Percentiles rank a stretch among this genome's conserved stretches.
Conservation (phyloP, 2,113 vertebrate genomes). For the Cephalopterus ornatus region DNA sequence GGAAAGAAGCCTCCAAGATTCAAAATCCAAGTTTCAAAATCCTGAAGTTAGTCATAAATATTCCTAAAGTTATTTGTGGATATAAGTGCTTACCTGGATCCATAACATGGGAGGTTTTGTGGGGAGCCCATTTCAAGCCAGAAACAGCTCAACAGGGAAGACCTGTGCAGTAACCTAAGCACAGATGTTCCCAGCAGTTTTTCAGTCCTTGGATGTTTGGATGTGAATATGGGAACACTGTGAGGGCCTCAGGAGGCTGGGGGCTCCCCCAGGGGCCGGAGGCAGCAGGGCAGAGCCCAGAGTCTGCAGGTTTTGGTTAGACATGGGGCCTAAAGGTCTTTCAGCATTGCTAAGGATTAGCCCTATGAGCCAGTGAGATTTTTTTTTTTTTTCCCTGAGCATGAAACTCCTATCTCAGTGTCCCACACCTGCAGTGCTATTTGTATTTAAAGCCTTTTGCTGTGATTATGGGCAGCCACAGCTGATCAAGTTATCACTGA, state of each 20-base stretch:
- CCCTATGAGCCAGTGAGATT: fast-evolving
- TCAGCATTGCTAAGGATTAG: background rate
- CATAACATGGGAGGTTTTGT: background rate
- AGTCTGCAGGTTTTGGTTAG: background rate
- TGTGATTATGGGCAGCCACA: background rate
- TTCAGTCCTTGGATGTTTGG: background rate
- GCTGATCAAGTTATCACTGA: background rate
- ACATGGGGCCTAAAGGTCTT: background rate
- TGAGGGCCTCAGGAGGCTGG: background rate
- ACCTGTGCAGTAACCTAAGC: background rate
- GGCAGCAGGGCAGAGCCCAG: background rate
- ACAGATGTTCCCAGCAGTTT: background rate
- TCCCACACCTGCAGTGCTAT: background rate
- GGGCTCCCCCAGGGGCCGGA: background rate
- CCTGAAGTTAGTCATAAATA: background rate
- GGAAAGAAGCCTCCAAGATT: background rate
- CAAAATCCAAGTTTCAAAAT: background rate
- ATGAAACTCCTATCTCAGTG: too few relatives aligned
- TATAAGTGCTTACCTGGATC: background rate
- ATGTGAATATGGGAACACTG: too few relatives aligned
- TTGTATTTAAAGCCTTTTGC: background rate
- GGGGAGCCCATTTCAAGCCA: background rate
- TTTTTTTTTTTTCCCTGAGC: too few relatives aligned
- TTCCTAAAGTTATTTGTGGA: background rate
- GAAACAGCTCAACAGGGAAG: background rate